Conservation (phyloP, 2,113 vertebrate genomes). For the Pteropus alecto region DNA sequence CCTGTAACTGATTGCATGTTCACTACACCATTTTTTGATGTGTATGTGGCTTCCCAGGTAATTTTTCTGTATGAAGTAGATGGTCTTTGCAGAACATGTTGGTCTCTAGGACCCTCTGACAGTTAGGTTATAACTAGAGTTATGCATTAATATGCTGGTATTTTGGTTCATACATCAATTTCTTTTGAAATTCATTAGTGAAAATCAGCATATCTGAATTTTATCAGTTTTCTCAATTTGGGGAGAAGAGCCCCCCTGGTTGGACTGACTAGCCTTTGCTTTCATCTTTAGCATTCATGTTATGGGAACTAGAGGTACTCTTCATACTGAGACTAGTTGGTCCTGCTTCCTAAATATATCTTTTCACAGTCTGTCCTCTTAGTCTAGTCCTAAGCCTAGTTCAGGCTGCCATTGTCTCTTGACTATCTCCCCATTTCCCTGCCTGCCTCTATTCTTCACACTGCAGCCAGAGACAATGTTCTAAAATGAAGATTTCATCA, state of each 20-base stretch:
- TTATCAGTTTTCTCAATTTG: not conserved
- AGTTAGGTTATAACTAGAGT: not conserved
- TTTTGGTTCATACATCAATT: not conserved
- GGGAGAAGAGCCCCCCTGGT: not conserved
- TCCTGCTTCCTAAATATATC: not conserved
- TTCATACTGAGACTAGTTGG: not conserved
- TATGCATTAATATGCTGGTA: not conserved
- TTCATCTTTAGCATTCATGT: not conserved
- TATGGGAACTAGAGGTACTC: not conserved
- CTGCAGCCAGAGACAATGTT: not conserved
- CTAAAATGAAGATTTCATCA: not conserved
- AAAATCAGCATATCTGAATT: not conserved
- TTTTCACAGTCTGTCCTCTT: not conserved
- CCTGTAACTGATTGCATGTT: not conserved
- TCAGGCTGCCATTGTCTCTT: not conserved
- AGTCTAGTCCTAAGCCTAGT: not conserved
- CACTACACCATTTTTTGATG: not conserved
- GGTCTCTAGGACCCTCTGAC: not conserved
- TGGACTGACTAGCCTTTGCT: not conserved
- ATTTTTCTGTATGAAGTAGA: not conserved
- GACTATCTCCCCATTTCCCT: not conserved
- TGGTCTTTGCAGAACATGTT: not conserved
- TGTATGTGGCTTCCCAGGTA: not conserved
- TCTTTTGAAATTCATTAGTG: not conserved
- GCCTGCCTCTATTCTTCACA: not conserved